Conservation (phyloP, 2,113 vertebrate genomes). For the Montifringilla adamsi region DNA sequence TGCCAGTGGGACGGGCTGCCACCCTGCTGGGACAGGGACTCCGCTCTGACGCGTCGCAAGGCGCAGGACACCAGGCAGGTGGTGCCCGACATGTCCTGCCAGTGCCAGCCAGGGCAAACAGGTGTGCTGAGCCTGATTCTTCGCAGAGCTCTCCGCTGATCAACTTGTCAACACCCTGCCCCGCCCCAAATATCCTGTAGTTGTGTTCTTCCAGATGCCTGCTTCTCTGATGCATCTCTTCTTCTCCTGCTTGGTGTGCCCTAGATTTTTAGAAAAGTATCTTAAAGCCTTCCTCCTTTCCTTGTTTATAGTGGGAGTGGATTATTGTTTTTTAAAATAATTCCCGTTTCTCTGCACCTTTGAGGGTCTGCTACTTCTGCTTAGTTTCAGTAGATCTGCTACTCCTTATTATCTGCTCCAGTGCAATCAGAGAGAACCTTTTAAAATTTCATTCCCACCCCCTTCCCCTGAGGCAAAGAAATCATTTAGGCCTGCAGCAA, state of each 20-base stretch:
- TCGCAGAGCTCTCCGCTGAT: background rate
- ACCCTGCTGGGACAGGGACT: rapidly evolving
- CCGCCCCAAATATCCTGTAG: background rate
- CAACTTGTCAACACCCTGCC: rapidly evolving
- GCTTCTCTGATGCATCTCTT: background rate
- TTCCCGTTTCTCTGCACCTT: background rate
- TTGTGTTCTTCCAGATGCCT: background rate
- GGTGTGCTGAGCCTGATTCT: background rate
- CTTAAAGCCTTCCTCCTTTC: background rate
- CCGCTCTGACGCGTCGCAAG: rapidly evolving
- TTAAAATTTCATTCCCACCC: conserved; percentile 56
- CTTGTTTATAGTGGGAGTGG: background rate
- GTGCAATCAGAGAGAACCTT: conserved; percentile 42
- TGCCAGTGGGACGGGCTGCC: rapidly evolving
- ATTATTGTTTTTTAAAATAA: background rate
- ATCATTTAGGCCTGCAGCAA: conserved; percentile 67
- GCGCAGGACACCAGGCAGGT: background rate
- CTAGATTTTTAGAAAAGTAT: background rate
- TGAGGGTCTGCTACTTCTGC: background rate
- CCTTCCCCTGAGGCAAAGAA: conserved; percentile 52
- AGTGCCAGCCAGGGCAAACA: rapidly evolving
- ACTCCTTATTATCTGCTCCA: conserved; percentile 60
- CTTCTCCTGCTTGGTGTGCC: background rate
- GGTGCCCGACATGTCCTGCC: rapidly evolving
- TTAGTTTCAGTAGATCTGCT: conserved; percentile 41